A percentile compares a stretch with the other conserved stretches of the same genome.
These are phyloP conservation scores for Dryomyza anilis DNA, from an alignment of 2,888 invertebrate genomes.

Conservation along the genomic window DNA sequence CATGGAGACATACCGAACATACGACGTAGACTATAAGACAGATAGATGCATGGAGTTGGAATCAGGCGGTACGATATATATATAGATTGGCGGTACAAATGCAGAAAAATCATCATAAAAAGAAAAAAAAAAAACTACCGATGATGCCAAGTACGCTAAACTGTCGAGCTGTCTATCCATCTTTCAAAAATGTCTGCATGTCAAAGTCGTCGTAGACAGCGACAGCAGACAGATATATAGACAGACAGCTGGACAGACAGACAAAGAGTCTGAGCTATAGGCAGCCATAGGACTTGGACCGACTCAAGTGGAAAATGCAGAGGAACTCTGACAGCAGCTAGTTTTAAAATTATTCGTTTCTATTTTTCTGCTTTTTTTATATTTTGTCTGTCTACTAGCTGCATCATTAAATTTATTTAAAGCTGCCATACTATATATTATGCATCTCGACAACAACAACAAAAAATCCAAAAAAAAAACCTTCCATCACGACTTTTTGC, in stretches of 20 bases:
- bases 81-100: conserved; percentile 9
- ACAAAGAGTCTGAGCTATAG: conserved; percentile 19
- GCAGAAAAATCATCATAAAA: conserved; percentile 34
- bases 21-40: not conserved
- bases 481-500: conserved; percentile 36
- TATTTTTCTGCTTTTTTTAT: too few relatives aligned
- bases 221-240: conserved; percentile 25
- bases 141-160: conserved; percentile 37
- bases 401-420: too few relatives aligned
- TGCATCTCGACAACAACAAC: too few relatives aligned
- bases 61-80: not conserved
- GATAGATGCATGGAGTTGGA: not conserved
- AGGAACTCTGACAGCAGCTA: too few relatives aligned
- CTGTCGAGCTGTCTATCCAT: conserved; percentile 47
- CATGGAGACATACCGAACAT: not conserved
- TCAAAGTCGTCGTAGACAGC: not conserved
- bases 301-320: too few relatives aligned
- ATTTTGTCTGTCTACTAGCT: too few relatives aligned
- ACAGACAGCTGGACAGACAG: conserved; percentile 46
- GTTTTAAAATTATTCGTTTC: too few relatives aligned
- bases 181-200: conserved; percentile 27
- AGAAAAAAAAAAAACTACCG: conserved; percentile 52
- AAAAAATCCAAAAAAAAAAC: conserved; percentile 32
- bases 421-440: too few relatives aligned
- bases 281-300: too few relatives aligned